Base-by-base conservation (phyloP, 2,888 invertebrate genomes). In the Epinotia demarniana region DNA sequence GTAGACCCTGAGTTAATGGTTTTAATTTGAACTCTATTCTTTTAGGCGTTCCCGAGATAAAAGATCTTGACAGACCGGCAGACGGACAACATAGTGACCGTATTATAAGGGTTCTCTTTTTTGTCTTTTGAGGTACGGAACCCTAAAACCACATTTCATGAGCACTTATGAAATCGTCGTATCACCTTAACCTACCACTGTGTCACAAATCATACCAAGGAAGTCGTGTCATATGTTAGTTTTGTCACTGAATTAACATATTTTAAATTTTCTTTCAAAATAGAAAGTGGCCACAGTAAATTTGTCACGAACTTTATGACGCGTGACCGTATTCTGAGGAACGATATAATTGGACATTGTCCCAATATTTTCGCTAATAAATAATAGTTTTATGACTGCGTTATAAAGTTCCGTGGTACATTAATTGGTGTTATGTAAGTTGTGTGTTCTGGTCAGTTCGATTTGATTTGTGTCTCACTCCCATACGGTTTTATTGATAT, bases 211-310 rank as follows among this genome's bases (percentile, higher is more conserved):
- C 73, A 78, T 67, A 58, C 9, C 4, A 33, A 76, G 74, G 78
- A 78, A 78, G 72, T 75, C 27, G 62, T 72, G 58, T 61, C 19
- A 71, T 70, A 75, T 75, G 75, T 67, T 67, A 75, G 61, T 67
- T 75, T 67, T 67, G 75, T 70, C 71, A 19, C 49, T 18, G 66
- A 64, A 75, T 64, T 53, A 66, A 58, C 70, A 64, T 57, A 67
- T 72, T 67, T 33, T 67, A 71, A 27, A 72, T 61, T 71, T 75
- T 75, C 61, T 71, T 75, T 75, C 23, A 62, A 67, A 75, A 71
- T 67, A 61, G 71, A 67, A 79, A 83, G 82, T 80, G 76, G 79
- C 77, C 73, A 72, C 72, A 74, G 78, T 80, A 80, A 80, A 80
- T 77, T 77, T 76, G 69, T 78, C 77, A 69, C 53, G 60, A 57